phyloP scores from a whole-genome alignment of 2,888 invertebrate species.

The Patella depressa region DNA sequence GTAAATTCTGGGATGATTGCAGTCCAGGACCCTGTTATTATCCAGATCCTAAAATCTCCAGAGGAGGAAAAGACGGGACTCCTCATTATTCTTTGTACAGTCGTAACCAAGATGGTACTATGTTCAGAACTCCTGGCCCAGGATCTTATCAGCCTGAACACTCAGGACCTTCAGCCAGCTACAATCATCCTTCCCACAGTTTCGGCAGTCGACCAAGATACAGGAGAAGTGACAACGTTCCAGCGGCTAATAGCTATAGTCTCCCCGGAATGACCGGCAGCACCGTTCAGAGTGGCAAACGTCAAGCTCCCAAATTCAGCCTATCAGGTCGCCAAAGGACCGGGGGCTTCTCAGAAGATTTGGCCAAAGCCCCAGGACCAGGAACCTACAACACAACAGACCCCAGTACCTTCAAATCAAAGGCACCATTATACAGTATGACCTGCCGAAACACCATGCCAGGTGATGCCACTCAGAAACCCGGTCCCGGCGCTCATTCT shows the following conservation, averaged over 20 bases:
- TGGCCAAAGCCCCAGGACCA: constrained; percentile 78
- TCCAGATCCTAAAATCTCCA: constrained; percentile 54
- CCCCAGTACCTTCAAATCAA: constrained; percentile 74
- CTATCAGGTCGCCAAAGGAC: constrained; percentile 86
- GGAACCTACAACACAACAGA: constrained; percentile 82
- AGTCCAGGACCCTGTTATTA: constrained; percentile 66
- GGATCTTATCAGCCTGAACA: constrained; percentile 67
- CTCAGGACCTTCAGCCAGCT: constrained; percentile 53
- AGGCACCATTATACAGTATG: constrained; percentile 88
- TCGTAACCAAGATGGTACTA: constrained; percentile 49
- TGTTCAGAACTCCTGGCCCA: constrained; percentile 66
- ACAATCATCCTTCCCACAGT: constrained; percentile 61
- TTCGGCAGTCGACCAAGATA: constrained; percentile 65
- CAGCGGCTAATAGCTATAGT: constrained; percentile 68
- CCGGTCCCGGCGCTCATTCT: constrained; percentile 93
- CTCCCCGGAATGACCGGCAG: constrained; percentile 66
- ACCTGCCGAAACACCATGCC: constrained; percentile 85
- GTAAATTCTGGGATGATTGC: constrained; percentile 62
- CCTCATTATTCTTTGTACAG: constrained; percentile 67
- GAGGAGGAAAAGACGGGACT: constrained; percentile 65
- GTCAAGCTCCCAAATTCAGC: constrained; percentile 84
- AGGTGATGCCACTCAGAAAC: constrained; percentile 84
- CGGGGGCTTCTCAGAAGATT: constrained; percentile 64
- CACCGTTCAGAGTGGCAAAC: constrained; percentile 66
- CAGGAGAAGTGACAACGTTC: constrained; percentile 64